Evolutionary conservation across 64 coral and sea anemone genomes (phyloP).

Genomic region (Pocillopora damicornis): DNA sequence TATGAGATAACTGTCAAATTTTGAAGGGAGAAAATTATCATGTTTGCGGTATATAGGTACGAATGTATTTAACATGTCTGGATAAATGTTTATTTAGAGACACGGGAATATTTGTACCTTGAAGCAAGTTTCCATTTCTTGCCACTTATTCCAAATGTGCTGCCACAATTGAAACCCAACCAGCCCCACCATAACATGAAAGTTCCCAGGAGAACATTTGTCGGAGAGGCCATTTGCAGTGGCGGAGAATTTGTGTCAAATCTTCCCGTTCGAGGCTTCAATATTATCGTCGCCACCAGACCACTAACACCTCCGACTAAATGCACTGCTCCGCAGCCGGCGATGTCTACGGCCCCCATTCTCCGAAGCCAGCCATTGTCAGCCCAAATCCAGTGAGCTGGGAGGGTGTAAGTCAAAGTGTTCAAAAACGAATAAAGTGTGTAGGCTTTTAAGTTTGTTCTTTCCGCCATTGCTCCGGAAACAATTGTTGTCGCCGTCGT

Average conservation of each 20-base stretch:
- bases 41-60: neutral
- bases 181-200: slow-evolving; percentile 93
- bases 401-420: slow-evolving; percentile 37
- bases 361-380: slow-evolving; percentile 24
- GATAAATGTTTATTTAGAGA: neutral
- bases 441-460: slow-evolving; percentile 42
- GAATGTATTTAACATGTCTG: neutral
- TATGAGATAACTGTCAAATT: no score
- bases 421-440: slow-evolving; percentile 48
- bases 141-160: slow-evolving; percentile 83
- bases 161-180: slow-evolving; percentile 83
- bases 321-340: slow-evolving; percentile 47
- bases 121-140: slow-evolving; percentile 54
- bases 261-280: slow-evolving; percentile 57
- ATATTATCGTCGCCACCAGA: slow-evolving; percentile 62
- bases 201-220: slow-evolving; percentile 77
- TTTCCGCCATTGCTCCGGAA: slow-evolving; percentile 59
- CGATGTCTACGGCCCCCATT: slow-evolving; percentile 58
- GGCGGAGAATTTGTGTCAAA: slow-evolving; percentile 16
- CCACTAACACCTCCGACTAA: slow-evolving; percentile 56
- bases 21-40: no score
- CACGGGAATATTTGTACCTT: neutral
- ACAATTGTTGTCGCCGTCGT: slow-evolving; percentile 60
- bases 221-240: slow-evolving; percentile 51
- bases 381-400: slow-evolving; percentile 57